Conservation (phyloP, 1,140 invertebrate species). For the Dolichoris vasculosae region DNA sequence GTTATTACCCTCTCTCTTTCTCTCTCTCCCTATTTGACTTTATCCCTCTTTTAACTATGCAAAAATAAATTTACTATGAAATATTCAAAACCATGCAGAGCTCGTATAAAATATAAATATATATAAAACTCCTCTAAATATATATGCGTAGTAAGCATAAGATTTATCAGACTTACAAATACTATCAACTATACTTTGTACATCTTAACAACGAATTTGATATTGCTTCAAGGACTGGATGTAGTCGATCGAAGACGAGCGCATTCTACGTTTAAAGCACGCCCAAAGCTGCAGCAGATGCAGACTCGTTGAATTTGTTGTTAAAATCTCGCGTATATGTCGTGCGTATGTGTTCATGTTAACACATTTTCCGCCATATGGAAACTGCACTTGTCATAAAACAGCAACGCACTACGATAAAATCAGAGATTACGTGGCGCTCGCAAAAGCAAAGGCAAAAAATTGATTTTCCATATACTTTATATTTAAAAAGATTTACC, state of each 20-base stretch:
- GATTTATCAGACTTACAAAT: neutral
- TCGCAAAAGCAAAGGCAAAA: neutral
- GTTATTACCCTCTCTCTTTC: too few species aligned
- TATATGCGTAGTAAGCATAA: neutral
- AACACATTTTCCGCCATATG: neutral
- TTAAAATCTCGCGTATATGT: neutral
- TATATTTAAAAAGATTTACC: neutral
- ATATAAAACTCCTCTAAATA: too few species aligned
- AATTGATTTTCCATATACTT: slow-evolving; percentile 1
- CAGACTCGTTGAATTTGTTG: neutral
- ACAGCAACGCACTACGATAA: neutral
- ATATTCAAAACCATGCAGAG: too few species aligned
- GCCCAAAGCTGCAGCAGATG: neutral
- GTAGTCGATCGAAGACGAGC: neutral
- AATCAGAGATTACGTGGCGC: neutral
- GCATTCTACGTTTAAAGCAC: neutral
- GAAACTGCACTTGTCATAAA: neutral
- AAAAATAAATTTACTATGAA: too few species aligned
- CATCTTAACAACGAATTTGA: slow-evolving; percentile 28
- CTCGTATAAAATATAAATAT: neutral
- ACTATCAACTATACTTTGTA: neutral
- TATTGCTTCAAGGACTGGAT: neutral
- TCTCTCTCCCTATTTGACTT: too few species aligned
- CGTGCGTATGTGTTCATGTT: neutral
- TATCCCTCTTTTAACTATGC: too few species aligned